Percentiles rank a stretch among this genome's conserved stretches.
Conservation (phyloP, 2,888 invertebrate species). For the Empis stercorea region DNA sequence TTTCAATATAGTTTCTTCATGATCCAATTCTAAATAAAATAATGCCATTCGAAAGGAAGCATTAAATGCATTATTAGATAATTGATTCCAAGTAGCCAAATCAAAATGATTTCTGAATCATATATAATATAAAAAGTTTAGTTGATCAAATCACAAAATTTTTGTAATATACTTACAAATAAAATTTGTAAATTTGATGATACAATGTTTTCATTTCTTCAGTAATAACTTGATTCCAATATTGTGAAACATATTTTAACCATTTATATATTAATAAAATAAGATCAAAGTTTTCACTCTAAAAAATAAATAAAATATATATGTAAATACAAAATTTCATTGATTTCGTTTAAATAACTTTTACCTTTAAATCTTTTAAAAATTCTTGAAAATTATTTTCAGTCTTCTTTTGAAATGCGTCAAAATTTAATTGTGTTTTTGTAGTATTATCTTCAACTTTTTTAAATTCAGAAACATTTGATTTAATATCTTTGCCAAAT, state of each 20-base stretch:
- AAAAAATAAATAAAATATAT: slow-evolving; percentile 5
- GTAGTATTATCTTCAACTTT: slow-evolving; percentile 2
- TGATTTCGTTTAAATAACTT: background rate
- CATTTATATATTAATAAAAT: slow-evolving; percentile 21
- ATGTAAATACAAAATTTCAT: background rate
- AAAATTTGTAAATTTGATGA: slow-evolving; percentile 19
- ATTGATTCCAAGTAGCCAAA: slow-evolving; percentile 19
- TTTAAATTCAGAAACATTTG: slow-evolving; percentile 3
- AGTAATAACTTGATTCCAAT: slow-evolving; percentile 19
- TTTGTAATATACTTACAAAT: slow-evolving; percentile 16
- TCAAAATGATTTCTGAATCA: slow-evolving; percentile 21
- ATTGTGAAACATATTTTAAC: slow-evolving; percentile 21
- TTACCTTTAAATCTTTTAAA: slow-evolving; percentile 15
- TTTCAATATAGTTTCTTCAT: slow-evolving; percentile 12
- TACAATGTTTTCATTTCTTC: slow-evolving; percentile 18
- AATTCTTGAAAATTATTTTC: slow-evolving; percentile 18
- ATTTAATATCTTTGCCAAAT: slow-evolving; percentile 13
- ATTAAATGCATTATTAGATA: slow-evolving; percentile 19
- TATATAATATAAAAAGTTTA: background rate
- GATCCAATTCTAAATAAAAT: slow-evolving; percentile 22
- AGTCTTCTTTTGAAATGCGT: slow-evolving; percentile 18
- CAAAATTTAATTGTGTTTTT: slow-evolving; percentile 7
- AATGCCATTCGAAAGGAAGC: slow-evolving; percentile 19
- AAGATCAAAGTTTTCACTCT: slow-evolving; percentile 18
- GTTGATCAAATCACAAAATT: background rate